These are phyloP conservation scores for Cordilura impudica DNA, from an alignment of 2,888 invertebrate genomes.

Conservation along the genomic window DNA sequence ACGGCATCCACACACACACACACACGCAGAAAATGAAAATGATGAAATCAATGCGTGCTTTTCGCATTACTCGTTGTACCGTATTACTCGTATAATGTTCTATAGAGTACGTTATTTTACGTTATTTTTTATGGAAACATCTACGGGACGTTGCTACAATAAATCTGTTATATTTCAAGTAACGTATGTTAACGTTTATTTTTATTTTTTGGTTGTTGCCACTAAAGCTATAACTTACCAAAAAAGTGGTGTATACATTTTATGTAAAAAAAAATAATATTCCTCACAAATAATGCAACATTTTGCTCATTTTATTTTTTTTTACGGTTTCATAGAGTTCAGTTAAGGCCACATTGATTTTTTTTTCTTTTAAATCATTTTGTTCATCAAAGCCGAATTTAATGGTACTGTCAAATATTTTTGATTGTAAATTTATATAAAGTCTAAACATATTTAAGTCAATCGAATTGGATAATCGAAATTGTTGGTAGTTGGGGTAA, in stretches of 20 bases:
- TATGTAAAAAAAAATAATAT: neutral
- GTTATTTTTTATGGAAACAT: conserved; percentile 22
- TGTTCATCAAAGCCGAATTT: neutral
- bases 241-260: conserved; percentile 6
- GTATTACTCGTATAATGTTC: neutral
- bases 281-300: neutral
- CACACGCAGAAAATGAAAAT: neutral
- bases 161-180: conserved; percentile 58
- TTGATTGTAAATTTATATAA: too few relatives aligned
- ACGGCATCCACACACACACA: neutral
- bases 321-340: neutral
- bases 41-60: conserved; percentile 39
- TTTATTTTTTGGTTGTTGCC: conserved; percentile 10
- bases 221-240: conserved; percentile 20
- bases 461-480: too few relatives aligned
- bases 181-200: conserved; percentile 53
- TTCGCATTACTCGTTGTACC: conserved; percentile 13
- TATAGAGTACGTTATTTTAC: conserved; percentile 4
- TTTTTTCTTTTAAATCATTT: neutral
- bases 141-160: conserved; percentile 46
- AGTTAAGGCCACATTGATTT: conserved; percentile 2
- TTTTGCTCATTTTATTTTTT: neutral
- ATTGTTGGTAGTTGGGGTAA: too few relatives aligned
- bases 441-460: too few relatives aligned
- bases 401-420: neutral